Conservation (phyloP, 2,888 invertebrate genomes). For the Lasioglossum pauxillum region DNA sequence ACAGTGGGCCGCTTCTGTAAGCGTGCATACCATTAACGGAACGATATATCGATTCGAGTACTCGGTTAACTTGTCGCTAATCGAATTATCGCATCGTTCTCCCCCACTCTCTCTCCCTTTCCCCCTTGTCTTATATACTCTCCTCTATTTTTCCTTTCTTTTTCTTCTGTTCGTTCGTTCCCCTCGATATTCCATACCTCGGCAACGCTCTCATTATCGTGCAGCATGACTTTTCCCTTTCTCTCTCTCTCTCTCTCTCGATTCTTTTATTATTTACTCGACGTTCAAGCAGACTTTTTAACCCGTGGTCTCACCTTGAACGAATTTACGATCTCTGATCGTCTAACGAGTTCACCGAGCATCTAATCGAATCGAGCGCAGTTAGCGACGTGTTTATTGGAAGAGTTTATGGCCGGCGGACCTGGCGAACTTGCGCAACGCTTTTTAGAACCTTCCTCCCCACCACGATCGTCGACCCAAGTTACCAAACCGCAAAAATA, state of each 20-base stretch:
- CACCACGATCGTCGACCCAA: background rate
- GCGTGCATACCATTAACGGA: conserved; percentile 79
- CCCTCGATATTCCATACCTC: background rate
- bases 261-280: background rate
- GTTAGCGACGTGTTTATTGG: conserved; percentile 24
- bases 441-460: background rate
- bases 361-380: conserved; percentile 75
- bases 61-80: conserved; percentile 75
- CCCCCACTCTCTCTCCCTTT: background rate
- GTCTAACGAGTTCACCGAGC: conserved; percentile 77
- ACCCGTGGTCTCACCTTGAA: conserved; percentile 62
- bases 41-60: conserved; percentile 72
- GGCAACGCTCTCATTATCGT: background rate
- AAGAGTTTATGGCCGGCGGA: background rate
- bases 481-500: background rate
- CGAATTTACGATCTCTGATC: conserved; percentile 76
- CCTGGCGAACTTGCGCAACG: background rate
- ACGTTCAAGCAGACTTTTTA: background rate
- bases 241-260: conserved; percentile 31
- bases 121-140: conserved; percentile 32
- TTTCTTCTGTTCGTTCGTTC: conserved; percentile 16
- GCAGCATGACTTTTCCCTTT: conserved; percentile 27
- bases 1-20: conserved; percentile 74
- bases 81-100: conserved; percentile 70
- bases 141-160: background rate